These are phyloP conservation scores for Alectura lathami DNA, from an alignment of 2,113 vertebrate species.

Conservation along the genomic window DNA sequence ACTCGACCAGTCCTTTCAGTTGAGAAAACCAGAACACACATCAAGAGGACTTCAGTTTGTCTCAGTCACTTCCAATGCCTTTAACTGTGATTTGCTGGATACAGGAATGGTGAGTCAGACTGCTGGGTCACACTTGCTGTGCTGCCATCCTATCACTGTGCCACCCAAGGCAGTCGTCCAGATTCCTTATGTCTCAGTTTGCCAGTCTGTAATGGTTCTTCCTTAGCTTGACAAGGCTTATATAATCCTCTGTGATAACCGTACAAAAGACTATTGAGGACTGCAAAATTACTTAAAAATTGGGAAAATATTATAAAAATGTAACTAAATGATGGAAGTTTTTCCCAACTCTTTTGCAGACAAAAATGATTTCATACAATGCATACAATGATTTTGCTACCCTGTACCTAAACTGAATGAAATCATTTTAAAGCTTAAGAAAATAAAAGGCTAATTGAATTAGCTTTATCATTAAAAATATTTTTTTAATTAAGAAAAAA, in stretches of 20 bases:
- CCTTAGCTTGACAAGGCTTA: not conserved
- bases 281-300: not conserved
- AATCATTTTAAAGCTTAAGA: not conserved
- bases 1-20: not conserved
- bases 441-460: not conserved
- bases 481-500: not conserved
- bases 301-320: not conserved
- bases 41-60: conserved; percentile 8
- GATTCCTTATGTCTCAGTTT: conserved; percentile 1
- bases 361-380: not conserved
- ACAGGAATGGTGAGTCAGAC: not conserved
- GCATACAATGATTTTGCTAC: not conserved
- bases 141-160: not conserved
- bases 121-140: not conserved
- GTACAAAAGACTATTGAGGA: not conserved
- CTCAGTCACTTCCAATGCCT: conserved; percentile 7
- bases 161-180: not conserved
- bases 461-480: not conserved
- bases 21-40: not conserved
- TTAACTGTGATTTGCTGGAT: conserved; percentile 22
- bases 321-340: not conserved
- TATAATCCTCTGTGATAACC: not conserved
- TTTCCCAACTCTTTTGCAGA: not conserved
- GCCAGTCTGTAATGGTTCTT: not conserved
- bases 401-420: conserved; percentile 15